These are phyloP conservation scores for Falco punctatus DNA, from an alignment of 2,113 vertebrate species.

Conservation along the genomic window DNA sequence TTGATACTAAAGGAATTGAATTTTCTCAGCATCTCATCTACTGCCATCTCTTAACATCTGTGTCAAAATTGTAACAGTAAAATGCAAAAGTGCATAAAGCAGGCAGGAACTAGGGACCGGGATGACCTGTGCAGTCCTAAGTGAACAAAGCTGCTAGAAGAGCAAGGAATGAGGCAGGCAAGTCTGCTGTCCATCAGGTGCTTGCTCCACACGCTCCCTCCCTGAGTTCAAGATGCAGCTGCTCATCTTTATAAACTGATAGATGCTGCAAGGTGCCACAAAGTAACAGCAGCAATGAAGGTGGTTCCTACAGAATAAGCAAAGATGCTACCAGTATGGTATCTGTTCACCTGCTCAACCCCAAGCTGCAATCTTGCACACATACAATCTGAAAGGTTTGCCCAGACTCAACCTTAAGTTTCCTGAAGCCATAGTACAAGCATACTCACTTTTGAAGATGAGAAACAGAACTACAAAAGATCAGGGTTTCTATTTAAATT, in stretches of 20 bases:
- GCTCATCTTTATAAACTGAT: neutral
- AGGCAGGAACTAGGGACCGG: neutral
- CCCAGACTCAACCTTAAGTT: neutral
- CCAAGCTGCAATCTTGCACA: neutral
- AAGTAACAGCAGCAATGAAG: neutral
- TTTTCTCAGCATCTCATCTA: neutral
- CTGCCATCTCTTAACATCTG: neutral
- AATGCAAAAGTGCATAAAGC: fast-evolving
- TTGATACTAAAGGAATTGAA: neutral
- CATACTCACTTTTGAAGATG: neutral
- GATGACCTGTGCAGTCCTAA: neutral
- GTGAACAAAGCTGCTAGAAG: neutral
- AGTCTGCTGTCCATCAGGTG: neutral
- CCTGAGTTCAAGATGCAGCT: neutral
- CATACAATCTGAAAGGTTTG: neutral
- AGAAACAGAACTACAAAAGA: neutral
- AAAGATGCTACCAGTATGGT: neutral
- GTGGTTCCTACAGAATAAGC: neutral
- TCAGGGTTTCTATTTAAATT: neutral
- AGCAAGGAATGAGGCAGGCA: neutral
- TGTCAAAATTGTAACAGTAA: neutral
- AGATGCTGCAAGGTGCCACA: neutral
- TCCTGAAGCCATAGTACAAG: neutral
- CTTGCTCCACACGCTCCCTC: neutral
- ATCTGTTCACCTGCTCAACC: neutral